Evolutionary conservation across 2,113 vertebrate species (phyloP).

Genomic region (Rhineura floridana): DNA sequence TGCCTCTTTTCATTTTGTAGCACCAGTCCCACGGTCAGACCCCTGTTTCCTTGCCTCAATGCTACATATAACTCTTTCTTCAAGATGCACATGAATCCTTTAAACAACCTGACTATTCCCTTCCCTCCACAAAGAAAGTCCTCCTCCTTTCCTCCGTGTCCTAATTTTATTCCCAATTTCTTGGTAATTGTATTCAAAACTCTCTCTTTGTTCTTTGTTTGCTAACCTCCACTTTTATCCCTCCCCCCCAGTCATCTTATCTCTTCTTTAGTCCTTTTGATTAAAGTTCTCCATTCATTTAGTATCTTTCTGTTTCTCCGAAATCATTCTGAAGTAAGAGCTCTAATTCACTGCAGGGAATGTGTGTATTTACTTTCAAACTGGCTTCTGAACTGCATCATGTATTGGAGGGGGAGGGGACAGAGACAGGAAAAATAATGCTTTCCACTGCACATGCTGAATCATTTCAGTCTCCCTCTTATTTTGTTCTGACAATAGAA

Average conservation of each 20-base stretch:
- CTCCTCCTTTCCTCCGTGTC: constrained; percentile 58
- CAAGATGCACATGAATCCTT: constrained; percentile 58
- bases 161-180: constrained; percentile 71
- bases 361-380: constrained; percentile 66
- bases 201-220: constrained; percentile 74
- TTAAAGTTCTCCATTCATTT: constrained; percentile 73
- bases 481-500: constrained; percentile 9
- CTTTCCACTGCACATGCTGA: constrained; percentile 25
- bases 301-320: constrained; percentile 66
- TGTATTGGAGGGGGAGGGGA: background rate
- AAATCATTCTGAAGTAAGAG: constrained; percentile 65
- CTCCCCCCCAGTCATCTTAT: constrained; percentile 67
- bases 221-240: constrained; percentile 63
- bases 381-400: constrained; percentile 49
- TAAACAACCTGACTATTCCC: constrained; percentile 57
- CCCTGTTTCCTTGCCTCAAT: constrained; percentile 54
- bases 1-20: background rate
- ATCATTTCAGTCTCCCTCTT: constrained; percentile 10
- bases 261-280: constrained; percentile 74
- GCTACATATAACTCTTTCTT: constrained; percentile 50
- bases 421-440: background rate
- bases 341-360: constrained; percentile 71
- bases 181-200: constrained; percentile 74
- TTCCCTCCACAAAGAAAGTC: background rate
- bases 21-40: constrained; percentile 32